Evolutionary conservation across 2,113 vertebrate species (phyloP), one percentile per base, ranked within the genome.

Genomic region (Crotalus tigris): DNA sequence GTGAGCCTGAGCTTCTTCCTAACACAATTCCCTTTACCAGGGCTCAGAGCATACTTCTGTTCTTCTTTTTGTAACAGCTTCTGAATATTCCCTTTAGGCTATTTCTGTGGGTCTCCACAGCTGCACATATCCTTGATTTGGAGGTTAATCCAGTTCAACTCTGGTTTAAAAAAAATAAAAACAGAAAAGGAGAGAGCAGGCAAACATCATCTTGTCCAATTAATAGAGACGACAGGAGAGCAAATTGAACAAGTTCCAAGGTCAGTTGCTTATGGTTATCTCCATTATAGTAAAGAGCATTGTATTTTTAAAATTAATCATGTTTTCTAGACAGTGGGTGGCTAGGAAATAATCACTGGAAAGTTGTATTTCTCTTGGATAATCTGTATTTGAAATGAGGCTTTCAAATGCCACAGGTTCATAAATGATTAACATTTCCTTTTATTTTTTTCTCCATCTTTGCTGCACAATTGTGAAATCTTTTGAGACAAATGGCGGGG

Each of bases 401-500:
- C 23, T 17, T 85, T 57, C 39, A 26, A 57, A 55, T 85, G 54
- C 15, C 75, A 86, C 46, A 5, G 17, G 90, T 94, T 92, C n/a
- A 0, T 2, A 0, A 7, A 49, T 92, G 90, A 93, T 87, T 55
- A 90, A 91, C 58, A 0, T 0, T 59, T 92, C 58, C 29, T 94
- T 89, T 90, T 6, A 0, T 3, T 0, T 53, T 53, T 94, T 58
- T 94, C 92, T 55, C 87, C 64, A 24, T 90, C 64, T 55, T 94
- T 92, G 44, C 75, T 91, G 64, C 88, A 10, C 51, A 81, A 93
- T 54, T 86, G 55, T 0, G 0, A 59, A 93, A 59, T 54, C 87
- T 51, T 85, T 94, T 58, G 55, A 93, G 93, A 96, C 97, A 95
- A 95, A 97, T 97, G 93, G 95, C 93, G 7, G 15, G 61, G 61